Evolutionary conservation across 2,797 vertebrate genomes (phyloP), one percentile per base, ranked within the genome.

Genomic region (Chrysocyon brachyurus): DNA sequence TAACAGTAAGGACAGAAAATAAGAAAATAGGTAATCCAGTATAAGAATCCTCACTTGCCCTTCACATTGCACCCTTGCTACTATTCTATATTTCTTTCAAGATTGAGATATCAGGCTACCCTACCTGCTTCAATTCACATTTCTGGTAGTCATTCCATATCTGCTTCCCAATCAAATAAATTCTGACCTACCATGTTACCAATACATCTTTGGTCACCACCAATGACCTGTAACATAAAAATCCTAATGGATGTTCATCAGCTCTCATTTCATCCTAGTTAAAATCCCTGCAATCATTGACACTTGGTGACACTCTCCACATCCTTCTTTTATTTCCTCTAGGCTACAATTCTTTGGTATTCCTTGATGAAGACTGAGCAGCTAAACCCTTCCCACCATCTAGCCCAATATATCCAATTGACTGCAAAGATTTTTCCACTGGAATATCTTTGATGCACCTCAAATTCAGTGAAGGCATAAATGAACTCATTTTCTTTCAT

Each of bases 401-500:
- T 4, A 61, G 49, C 28, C 19, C 40, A 31, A 12, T 33, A 49
- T 77, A 89, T 52, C 57, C 57, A 63, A 77, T 12, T 77, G 40
- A 89, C 17, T 49, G 31, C 40, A 63, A 63, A 49, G 19, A 46
- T 14, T 87, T 86, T 70, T 54, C 49, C 66, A 59, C 68, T 21
- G 40, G 26, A 36, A 87, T 87, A 59, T 14, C 33, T 59, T 73
- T 73, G 68, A 73, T 73, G 33, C 16, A 59, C 19, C 28, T 54
- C 46, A 79, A 79, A 36, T 54, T 90, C 16, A 54, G 22, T 90
- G 59, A 90, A 49, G 78, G 24, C 28, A 52, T 90, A 79, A 66
- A 90, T 79, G 49, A 90, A 90, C 70, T 66, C 46, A 66, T 90
- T 12, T 78, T 90, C 73, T 90, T 79, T 66, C 59, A 64, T 40